phyloP scores from a whole-genome alignment of 2,888 invertebrate species.

The Chrysolina oricalcia region DNA sequence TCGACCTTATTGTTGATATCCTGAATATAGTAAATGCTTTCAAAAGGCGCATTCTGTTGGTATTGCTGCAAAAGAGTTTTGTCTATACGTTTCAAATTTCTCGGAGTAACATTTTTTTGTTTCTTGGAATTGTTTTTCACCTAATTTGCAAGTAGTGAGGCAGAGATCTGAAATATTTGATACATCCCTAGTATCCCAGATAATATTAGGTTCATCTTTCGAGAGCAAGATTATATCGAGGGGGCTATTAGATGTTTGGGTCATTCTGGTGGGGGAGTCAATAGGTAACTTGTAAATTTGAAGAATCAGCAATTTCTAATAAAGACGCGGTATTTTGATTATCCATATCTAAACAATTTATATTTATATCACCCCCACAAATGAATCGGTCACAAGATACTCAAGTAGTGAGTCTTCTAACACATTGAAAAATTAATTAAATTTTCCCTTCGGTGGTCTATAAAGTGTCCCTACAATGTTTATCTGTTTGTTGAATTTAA shows the following conservation, averaged over 20 bases:
- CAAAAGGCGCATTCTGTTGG: too few relatives aligned
- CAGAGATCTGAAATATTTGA: slow-evolving; percentile 5
- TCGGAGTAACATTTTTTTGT: background rate
- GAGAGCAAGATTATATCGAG: background rate
- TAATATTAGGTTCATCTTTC: too few relatives aligned
- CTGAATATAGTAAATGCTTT: too few relatives aligned
- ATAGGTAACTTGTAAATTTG: background rate
- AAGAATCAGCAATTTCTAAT: background rate
- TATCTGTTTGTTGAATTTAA: too few relatives aligned
- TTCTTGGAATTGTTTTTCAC: background rate
- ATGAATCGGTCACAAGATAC: background rate
- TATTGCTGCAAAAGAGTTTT: background rate
- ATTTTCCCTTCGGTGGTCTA: background rate
- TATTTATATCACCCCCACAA: background rate
- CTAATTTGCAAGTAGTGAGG: too few relatives aligned
- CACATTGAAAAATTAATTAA: background rate
- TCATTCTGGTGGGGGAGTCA: background rate
- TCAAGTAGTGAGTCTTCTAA: background rate
- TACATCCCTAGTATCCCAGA: background rate
- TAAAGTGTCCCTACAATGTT: too few relatives aligned
- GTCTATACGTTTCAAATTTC: slow-evolving; percentile 1
- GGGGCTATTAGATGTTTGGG: background rate
- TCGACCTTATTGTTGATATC: too few relatives aligned
- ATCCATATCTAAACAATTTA: background rate
- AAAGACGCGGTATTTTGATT: background rate